phyloP scores from a whole-genome alignment of 2,113 vertebrate species.

The Tetraodon nigroviridis region DNA sequence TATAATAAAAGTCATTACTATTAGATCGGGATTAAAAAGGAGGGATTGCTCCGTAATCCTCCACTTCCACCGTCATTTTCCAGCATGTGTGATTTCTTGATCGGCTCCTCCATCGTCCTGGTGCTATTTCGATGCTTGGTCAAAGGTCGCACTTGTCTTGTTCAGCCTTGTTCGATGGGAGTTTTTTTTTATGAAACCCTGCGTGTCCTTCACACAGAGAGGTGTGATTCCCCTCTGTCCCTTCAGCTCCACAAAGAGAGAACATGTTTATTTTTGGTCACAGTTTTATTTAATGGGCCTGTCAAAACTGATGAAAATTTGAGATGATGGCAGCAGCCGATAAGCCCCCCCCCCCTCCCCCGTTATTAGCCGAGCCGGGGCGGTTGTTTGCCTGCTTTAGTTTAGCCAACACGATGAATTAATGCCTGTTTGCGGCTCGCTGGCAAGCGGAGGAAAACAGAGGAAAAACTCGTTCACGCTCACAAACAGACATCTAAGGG shows the following conservation, averaged over 20 bases:
- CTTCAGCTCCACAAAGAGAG: constrained; percentile 58
- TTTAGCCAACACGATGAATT: constrained; percentile 33
- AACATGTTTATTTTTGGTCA: constrained; percentile 72
- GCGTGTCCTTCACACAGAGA: constrained; percentile 40
- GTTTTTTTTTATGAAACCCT: no score
- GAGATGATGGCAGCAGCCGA: constrained; percentile 63
- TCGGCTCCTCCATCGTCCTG: no score
- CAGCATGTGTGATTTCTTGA: neutral
- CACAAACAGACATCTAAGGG: neutral
- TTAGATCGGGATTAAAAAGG: constrained; percentile 43
- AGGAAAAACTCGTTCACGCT: neutral
- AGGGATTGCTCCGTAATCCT: constrained; percentile 27
- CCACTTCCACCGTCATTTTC: constrained; percentile 11
- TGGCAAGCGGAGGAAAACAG: constrained; percentile 32
- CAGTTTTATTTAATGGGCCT: constrained; percentile 70
- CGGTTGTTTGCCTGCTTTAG: constrained; percentile 48
- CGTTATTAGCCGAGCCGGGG: constrained; percentile 63
- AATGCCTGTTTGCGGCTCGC: constrained; percentile 15
- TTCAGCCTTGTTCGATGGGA: neutral
- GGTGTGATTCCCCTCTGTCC: constrained; percentile 71
- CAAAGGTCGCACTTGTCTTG: constrained; percentile 4
- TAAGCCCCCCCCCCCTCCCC: constrained; percentile 33
- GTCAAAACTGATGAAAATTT: constrained; percentile 74
- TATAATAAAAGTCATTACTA: constrained; percentile 38
- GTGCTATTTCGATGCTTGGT: no score